A percentile compares a stretch with the other conserved stretches of the same genome.
phyloP scores from a whole-genome alignment of 2,888 invertebrate species.

The Amitus sp. region DNA sequence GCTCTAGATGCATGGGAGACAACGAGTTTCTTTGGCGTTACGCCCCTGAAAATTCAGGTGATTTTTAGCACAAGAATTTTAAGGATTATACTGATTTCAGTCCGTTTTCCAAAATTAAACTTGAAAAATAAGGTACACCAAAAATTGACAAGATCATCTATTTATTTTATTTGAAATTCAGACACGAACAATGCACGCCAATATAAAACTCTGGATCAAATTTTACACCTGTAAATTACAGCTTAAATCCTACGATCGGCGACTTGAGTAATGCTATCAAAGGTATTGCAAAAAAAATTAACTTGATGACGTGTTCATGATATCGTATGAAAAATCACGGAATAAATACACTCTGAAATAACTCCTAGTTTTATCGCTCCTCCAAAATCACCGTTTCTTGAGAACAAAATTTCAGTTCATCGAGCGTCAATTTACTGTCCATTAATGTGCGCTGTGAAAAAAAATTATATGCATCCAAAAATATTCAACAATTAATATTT shows the following conservation, averaged over 20 bases:
- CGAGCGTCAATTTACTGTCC: slow-evolving; percentile 79
- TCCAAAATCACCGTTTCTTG: slow-evolving; percentile 96
- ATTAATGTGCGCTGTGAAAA: slow-evolving; percentile 78
- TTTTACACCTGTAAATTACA: slow-evolving; percentile 44
- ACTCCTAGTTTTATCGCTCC: slow-evolving; percentile 77
- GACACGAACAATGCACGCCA: neutral
- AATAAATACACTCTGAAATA: slow-evolving; percentile 63
- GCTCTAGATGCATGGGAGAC: slow-evolving; percentile 79
- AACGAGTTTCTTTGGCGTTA: slow-evolving; percentile 82
- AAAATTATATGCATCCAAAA: neutral
- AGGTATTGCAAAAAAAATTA: no score
- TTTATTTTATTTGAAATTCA: neutral
- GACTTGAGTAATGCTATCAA: no score
- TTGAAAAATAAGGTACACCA: no score
- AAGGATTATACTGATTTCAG: no score
- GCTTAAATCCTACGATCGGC: no score
- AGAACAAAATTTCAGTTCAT: slow-evolving; percentile 86
- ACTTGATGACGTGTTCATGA: no score
- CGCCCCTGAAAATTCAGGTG: slow-evolving; percentile 62
- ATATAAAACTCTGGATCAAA: slow-evolving; percentile 6
- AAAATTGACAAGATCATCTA: no score
- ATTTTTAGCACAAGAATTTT: no score
- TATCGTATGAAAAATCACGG: slow-evolving; percentile 60
- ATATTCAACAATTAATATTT: neutral
- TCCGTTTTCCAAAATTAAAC: no score